Conservation (phyloP, 2,888 invertebrate genomes). For the Lumbricus terrestris region DNA sequence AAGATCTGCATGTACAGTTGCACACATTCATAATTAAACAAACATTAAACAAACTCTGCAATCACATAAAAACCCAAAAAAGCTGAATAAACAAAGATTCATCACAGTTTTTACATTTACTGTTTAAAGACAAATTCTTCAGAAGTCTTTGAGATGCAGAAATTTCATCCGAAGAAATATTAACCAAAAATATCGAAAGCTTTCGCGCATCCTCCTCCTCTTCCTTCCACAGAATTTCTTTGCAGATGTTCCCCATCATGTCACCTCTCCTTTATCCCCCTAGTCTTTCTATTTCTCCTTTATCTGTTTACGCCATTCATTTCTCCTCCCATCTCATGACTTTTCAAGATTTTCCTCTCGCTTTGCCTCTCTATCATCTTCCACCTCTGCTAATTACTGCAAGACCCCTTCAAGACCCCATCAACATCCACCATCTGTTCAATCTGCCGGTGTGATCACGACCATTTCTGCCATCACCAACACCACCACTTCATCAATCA, state of each 20-base stretch:
- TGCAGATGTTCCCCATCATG: no score
- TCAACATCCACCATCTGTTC: not conserved
- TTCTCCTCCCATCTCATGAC: not conserved
- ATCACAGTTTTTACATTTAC: not conserved
- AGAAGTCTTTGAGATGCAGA: no score
- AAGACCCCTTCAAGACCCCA: not conserved
- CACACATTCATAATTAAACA: not conserved
- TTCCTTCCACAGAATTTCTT: no score
- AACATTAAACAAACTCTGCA: not conserved
- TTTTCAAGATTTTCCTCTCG: not conserved
- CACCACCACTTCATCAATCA: not conserved
- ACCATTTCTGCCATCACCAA: not conserved
- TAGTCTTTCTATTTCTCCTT: not conserved
- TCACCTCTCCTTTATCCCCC: not conserved
- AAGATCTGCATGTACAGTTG: not conserved
- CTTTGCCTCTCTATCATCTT: not conserved
- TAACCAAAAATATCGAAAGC: no score
- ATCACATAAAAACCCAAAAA: not conserved
- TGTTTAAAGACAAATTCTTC: no score
- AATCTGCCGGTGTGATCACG: not conserved
- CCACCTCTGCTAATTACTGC: not conserved
- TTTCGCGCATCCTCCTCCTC: no score
- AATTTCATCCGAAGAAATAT: no score
- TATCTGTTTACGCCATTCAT: not conserved
- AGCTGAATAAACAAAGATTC: not conserved